Evolutionary conservation across 2,888 invertebrate species (phyloP).

Genomic region (Drosophila atripex): DNA sequence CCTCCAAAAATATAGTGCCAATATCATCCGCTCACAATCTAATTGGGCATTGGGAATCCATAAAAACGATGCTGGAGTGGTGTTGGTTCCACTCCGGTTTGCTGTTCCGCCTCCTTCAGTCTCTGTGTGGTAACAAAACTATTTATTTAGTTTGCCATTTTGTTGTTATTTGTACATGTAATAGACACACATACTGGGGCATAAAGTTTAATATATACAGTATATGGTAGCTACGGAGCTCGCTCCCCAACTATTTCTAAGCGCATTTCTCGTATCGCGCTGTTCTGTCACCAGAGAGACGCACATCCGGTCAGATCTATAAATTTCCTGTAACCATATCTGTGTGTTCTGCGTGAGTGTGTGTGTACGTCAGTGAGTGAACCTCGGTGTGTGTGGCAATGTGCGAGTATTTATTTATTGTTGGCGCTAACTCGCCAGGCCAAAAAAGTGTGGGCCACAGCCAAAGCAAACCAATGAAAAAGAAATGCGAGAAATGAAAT

Average conservation of each 20-base stretch:
- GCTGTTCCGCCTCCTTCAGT: constrained; percentile 41
- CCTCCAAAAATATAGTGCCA: constrained; percentile 1
- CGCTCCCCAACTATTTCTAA: constrained; percentile 18
- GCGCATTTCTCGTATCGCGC: constrained; percentile 48
- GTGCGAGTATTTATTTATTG: constrained; percentile 74
- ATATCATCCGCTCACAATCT: constrained; percentile 14
- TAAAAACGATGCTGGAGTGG: constrained; percentile 12
- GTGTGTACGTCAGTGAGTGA: constrained; percentile 36
- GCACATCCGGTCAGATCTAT: constrained; percentile 74
- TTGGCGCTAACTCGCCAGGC: constrained; percentile 72
- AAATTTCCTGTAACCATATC: constrained; percentile 59
- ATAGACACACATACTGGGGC: constrained; percentile 61
- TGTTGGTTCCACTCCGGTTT: constrained; percentile 14
- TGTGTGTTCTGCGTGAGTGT: constrained; percentile 3
- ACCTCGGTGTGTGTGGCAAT: constrained; percentile 45
- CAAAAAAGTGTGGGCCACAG: constrained; percentile 49
- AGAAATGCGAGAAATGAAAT: constrained; percentile 66
- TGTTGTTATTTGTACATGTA: constrained; percentile 77
- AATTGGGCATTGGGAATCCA: constrained; percentile 35
- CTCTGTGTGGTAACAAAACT: constrained; percentile 72
- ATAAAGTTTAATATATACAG: constrained; percentile 35
- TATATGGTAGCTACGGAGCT: constrained; percentile 46
- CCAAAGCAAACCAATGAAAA: constrained; percentile 34
- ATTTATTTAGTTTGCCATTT: constrained; percentile 79
- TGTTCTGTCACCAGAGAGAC: constrained; percentile 71